Percentiles rank a stretch among this genome's conserved stretches.
Conservation (phyloP, 2,888 invertebrate species). For the Leucoma salicis region DNA sequence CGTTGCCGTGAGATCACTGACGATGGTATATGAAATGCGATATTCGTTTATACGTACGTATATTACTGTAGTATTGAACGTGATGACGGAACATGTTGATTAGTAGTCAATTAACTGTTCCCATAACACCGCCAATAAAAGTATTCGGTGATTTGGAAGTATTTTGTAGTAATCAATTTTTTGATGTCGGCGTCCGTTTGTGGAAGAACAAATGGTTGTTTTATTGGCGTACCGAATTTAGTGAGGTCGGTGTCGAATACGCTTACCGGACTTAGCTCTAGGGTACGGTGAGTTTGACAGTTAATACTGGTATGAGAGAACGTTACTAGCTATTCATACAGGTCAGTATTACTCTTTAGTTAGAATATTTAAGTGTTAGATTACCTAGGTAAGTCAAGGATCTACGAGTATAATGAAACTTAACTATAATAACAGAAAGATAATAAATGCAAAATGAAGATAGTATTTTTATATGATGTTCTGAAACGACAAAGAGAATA, state of each 20-base stretch:
- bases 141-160: slow-evolving; percentile 75
- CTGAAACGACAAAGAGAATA: too few species aligned
- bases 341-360: too few species aligned
- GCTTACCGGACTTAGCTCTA: slow-evolving; percentile 47
- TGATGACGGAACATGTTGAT: slow-evolving; percentile 52
- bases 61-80: slow-evolving; percentile 33
- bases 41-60: slow-evolving; percentile 33
- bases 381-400: too few species aligned
- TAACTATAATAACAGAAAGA: too few species aligned
- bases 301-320: slow-evolving; percentile 16
- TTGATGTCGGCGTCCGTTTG: slow-evolving; percentile 76
- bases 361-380: too few species aligned
- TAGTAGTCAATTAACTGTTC: slow-evolving; percentile 77
- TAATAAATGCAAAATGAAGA: too few species aligned
- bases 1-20: slow-evolving; percentile 45
- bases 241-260: slow-evolving; percentile 63
- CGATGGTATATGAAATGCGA: slow-evolving; percentile 39
- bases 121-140: slow-evolving; percentile 77
- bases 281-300: slow-evolving; percentile 31
- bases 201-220: slow-evolving; percentile 65
- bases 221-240: slow-evolving; percentile 80
- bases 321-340: too few species aligned
- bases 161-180: slow-evolving; percentile 81
- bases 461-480: too few species aligned
- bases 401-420: too few species aligned